These are phyloP conservation scores for Drosophila aldrichi DNA, from an alignment of 2,888 invertebrate species.

Conservation along the genomic window DNA sequence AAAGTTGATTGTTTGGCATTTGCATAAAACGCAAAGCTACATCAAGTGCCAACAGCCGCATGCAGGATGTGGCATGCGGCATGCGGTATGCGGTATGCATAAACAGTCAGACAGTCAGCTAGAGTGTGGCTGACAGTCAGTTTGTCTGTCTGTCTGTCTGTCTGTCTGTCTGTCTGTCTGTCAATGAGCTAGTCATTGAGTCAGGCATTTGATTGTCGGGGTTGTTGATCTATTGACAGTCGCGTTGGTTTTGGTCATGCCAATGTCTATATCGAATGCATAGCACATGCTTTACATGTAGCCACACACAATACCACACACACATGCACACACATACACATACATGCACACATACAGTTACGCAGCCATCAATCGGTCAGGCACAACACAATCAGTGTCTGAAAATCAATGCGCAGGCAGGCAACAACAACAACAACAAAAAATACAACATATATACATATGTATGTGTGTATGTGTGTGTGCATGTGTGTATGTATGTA, in stretches of 20 bases:
- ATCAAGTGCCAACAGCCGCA: slow-evolving; percentile 32
- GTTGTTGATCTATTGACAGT: slow-evolving; percentile 70
- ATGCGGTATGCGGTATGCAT: slow-evolving; percentile 15
- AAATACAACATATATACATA: not conserved
- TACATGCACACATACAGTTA: slow-evolving; percentile 24
- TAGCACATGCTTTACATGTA: slow-evolving; percentile 34
- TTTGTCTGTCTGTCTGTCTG: not conserved
- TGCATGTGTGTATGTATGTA: not conserved
- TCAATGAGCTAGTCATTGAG: slow-evolving; percentile 16
- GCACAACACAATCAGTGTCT: slow-evolving; percentile 65
- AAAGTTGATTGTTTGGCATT: slow-evolving; percentile 65
- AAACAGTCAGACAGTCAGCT: slow-evolving; percentile 16
- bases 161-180: slow-evolving; percentile 19
- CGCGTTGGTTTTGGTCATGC: slow-evolving; percentile 50
- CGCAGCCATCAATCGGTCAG: slow-evolving; percentile 62
- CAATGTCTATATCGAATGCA: slow-evolving; percentile 57
- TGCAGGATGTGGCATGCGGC: slow-evolving; percentile 38
- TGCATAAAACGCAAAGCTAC: slow-evolving; percentile 63
- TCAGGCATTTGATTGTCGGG: slow-evolving; percentile 33
- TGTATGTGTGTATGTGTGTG: not conserved
- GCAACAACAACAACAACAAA: not conserved
- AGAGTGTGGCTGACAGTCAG: slow-evolving; percentile 19
- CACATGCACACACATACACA: slow-evolving; percentile 27
- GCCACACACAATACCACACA: slow-evolving; percentile 17
- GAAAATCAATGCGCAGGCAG: slow-evolving; percentile 54